Evolutionary conservation across 2,797 vertebrate species (phyloP), one percentile per base, ranked within the genome.

Genomic region (Phalanger gymnotis): DNA sequence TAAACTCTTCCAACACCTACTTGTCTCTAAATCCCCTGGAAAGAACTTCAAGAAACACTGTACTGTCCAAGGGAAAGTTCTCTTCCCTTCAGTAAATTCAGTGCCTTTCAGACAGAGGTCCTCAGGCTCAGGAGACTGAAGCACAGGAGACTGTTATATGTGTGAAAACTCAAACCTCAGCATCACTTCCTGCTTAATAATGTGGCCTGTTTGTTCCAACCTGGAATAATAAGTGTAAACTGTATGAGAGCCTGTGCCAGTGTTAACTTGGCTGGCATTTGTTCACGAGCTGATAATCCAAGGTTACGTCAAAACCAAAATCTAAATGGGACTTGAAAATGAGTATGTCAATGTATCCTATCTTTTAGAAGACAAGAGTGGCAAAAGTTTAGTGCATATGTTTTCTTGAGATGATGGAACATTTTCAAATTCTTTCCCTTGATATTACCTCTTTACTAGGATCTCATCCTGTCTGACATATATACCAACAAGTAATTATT

Each of bases 301-400:
- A 47, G 92, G 92, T 94, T 96, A 97, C 16, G 40, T 81, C 91
- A 96, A 92, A 94, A 87, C 14, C 34, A 61, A 96, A 96, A 91
- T 90, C 92, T 91, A 93, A 95, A 4, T 6, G 87, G 89, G 93
- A 96, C 97, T 97, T 96, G 97, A 95, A 97, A 97, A 97, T 97
- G 97, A 97, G 96, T 97, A 95, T 97, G 95, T 97, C 95, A 96
- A 93, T 95, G 91, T 92, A 93, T 94, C 90, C 89, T 90, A 96
- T 96, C 81, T 97, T 97, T 57, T 90, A 96, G 91, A 97, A 97
- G 97, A 96, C 93, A 96, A 91, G 56, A 94, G 40, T 95, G 53
- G 90, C 66, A 97, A 96, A 94, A 87, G 51, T 96, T 96, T 96
- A 94, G 95, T 95, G 93, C 91, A 97, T 96, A 97, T 95, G 94